Base-by-base conservation (phyloP, 2,888 invertebrate genomes). In the Oxyscelio sp. region DNA sequence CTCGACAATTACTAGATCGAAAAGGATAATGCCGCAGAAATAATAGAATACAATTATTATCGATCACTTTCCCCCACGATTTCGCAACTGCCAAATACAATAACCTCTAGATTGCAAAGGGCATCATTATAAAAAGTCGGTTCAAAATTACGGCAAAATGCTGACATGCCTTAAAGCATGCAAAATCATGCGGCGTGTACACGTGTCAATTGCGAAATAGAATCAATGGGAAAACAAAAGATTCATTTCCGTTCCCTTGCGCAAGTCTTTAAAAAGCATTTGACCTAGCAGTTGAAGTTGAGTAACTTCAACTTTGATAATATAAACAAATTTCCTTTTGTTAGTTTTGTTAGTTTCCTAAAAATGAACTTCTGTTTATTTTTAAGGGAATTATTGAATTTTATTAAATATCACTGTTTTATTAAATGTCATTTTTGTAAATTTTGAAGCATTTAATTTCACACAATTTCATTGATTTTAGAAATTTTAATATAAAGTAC, bases 51-150 rank as follows among this genome's bases (percentile, higher is more conserved):
- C 17, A 50, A 54, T 71, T 43, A 58, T 65, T 65, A 65, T 71
- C 17, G 56, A 48, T 9, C 17, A 48, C 63, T 71, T 71, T 71
- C 52, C 50, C 38, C 22, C 3, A 3, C 24, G 13, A 40, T 63
- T 58, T 70, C 34, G 68, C 61, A 68, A 78, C 61, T 31, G 43
- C 34, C 21, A 48, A 24, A 71, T 56, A 63, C 63, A 71, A 71
- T 65, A 70, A 70, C 40, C 65, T 71, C 54, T 73, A 61, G 27
- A 50, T 63, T 38, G 31, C n/a, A 70, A 65, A 19, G 48, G 24
- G n/a, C 40, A 13, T 79, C 71, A 79, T 71, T 56, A 56, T 58
- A 79, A 56, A 58, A 71, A 52, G n/a, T 2, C 50, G 19, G 31
- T 45, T 61, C 34, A 50, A 61, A 70, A 24, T 59, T 63, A 15